Percentiles rank a stretch among this genome's conserved stretches.
Conservation (phyloP, 2,113 vertebrate genomes). For the Phaethornis superciliosus region DNA sequence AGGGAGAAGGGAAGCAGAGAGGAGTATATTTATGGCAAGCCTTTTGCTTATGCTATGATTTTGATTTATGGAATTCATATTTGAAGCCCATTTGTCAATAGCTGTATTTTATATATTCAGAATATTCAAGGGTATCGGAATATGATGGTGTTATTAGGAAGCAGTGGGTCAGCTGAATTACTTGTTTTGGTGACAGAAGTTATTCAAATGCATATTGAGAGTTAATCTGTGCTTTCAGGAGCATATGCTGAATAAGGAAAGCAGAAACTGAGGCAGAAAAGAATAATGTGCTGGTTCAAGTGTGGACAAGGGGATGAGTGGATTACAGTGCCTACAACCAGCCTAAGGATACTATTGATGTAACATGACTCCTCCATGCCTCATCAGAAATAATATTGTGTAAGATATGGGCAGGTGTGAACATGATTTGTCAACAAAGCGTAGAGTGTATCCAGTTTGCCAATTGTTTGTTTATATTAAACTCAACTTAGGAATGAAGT, state of each 20-base stretch:
- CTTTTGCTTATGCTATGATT: not conserved
- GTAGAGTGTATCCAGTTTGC: not conserved
- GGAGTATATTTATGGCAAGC: not conserved
- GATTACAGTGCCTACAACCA: not conserved
- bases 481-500: not conserved
- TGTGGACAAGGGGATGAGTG: fast-evolving
- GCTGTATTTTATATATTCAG: not conserved
- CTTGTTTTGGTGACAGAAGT: not conserved
- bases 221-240: not conserved
- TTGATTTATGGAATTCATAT: not conserved
- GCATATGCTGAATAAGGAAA: not conserved
- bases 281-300: fast-evolving
- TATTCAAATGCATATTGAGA: not conserved
- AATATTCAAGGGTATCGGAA: not conserved
- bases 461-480: not conserved
- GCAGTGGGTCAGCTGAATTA: not conserved
- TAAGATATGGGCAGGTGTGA: not conserved
- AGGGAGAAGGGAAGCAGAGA: not conserved
- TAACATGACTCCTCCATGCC: fast-evolving
- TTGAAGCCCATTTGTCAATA: not conserved
- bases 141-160: not conserved
- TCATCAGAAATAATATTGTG: not conserved
- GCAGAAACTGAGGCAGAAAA: not conserved
- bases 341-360: not conserved
- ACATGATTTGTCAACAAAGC: not conserved